Conservation (phyloP, 2,113 vertebrate genomes). For the Rana temporaria region DNA sequence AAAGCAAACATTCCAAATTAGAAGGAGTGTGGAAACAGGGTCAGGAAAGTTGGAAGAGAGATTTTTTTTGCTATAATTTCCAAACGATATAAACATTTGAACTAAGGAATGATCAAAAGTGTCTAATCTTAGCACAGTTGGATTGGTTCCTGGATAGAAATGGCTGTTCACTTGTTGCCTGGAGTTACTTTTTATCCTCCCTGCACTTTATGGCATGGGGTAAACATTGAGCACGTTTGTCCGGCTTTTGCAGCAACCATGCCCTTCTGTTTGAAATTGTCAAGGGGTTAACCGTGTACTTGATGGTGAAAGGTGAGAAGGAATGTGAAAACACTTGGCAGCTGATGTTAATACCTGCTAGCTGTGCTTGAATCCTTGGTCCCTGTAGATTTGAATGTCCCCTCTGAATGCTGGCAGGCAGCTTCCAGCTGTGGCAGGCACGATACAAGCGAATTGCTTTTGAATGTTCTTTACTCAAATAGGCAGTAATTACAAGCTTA, state of each 20-base stretch:
- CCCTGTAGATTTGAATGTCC: slow-evolving; percentile 87
- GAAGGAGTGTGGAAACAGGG: too few species aligned
- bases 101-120: too few species aligned
- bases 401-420: slow-evolving; percentile 87
- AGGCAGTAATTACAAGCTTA: slow-evolving; percentile 99
- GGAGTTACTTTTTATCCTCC: not conserved
- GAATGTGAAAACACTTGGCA: slow-evolving; percentile 72
- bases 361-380: slow-evolving; percentile 77
- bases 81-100: too few species aligned
- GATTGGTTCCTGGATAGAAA: too few species aligned
- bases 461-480: slow-evolving; percentile 98
- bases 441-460: slow-evolving; percentile 94
- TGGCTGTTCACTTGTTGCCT: too few species aligned
- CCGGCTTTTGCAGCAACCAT: slow-evolving; percentile 2
- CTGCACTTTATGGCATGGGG: not conserved
- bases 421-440: slow-evolving; percentile 97
- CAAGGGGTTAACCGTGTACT: slow-evolving; percentile 67
- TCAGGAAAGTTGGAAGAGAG: too few species aligned
- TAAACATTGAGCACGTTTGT: not conserved
- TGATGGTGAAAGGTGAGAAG: slow-evolving; percentile 79
- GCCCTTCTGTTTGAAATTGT: slow-evolving; percentile 1
- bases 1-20: too few species aligned
- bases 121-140: too few species aligned
- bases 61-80: too few species aligned
- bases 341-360: slow-evolving; percentile 69